Percentiles rank a stretch among this genome's conserved stretches.
These are phyloP conservation scores for Boloria selene DNA, from an alignment of 2,888 invertebrate species.

Conservation along the genomic window DNA sequence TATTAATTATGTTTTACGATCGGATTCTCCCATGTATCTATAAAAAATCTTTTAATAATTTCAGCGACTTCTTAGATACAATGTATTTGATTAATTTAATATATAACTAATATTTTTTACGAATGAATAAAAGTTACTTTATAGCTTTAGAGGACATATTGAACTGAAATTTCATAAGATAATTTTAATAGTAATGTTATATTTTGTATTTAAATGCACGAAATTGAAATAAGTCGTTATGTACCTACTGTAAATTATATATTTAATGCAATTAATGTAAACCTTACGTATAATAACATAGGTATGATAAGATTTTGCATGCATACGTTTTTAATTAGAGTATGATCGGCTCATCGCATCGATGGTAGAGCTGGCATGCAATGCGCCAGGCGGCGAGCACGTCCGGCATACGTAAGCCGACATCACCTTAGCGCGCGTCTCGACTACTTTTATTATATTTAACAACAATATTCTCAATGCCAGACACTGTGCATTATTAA, in stretches of 20 bases:
- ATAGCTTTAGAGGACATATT: background rate
- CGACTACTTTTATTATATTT: conserved; percentile 28
- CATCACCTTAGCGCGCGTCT: conserved; percentile 16
- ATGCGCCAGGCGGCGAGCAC: conserved; percentile 6
- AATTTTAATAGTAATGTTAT: no score
- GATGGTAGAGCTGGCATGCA: conserved; percentile 8
- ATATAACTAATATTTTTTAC: conserved; percentile 7
- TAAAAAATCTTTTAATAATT: background rate
- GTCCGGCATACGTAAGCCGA: conserved; percentile 22
- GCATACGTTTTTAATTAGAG: background rate
- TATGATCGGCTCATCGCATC: background rate
- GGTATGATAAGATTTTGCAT: no score
- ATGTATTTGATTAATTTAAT: background rate
- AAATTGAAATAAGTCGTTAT: no score
- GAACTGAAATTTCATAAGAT: conserved; percentile 1
- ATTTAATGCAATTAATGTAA: no score
- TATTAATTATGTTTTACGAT: conserved; percentile 11
- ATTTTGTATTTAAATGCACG: no score
- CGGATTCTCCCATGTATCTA: background rate
- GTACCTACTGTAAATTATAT: no score
- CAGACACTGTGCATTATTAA: conserved; percentile 18
- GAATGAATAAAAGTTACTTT: conserved; percentile 4
- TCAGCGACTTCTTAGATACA: background rate
- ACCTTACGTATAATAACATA: background rate
- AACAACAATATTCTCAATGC: conserved; percentile 43